Base-by-base conservation (phyloP, 2,888 invertebrate species). In the Coleophora deauratella region DNA sequence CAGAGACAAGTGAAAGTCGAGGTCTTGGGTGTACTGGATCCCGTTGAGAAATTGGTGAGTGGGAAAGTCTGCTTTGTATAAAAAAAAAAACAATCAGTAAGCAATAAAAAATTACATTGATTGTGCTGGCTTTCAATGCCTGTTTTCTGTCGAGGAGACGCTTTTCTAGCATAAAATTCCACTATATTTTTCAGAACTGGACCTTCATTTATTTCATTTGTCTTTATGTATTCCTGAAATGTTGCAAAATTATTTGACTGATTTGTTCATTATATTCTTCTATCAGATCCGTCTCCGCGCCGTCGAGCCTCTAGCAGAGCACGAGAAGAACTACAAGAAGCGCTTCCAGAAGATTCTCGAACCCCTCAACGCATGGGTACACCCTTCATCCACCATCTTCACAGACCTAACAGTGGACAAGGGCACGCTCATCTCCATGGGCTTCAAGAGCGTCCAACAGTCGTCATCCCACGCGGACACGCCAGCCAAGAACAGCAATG, bases 401-500 rank as follows among this genome's bases (percentile, higher is more conserved):
- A 95, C 95, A 0, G 96, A 96, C 69, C 81, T 92, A 46, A 94
- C 95, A 0, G 93, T 96, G 0, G 96, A 96, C 66, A 94, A 93
- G 41, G 89, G 90, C 21, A 92, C 94, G 0, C 81, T 95, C 1
- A 87, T 90, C 11, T 86, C 88, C 36, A 91, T 95, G 91, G 96
- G 96, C 15, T 96, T 93, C 60, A 89, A 88, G 53, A 89, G 91
- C 42, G 91, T 96, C 0, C 87, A 89, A 3, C 94, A 95, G 79
- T 90, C 84, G 0, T 82, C 85, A 0, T 72, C 84, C 0, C 85
- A 84, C 42, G 59, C 69, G 0, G 84, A 82, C 9, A 78, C 81
- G 41, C 68, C 86, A 0, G 64, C 82, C 1, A 84, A 87, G 51
- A 88, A 90, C 49, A 90, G 89, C 38, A 93, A 93, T 57, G 88